Base-by-base conservation (phyloP, 2,888 invertebrate genomes). In the Aethes cnicana region DNA sequence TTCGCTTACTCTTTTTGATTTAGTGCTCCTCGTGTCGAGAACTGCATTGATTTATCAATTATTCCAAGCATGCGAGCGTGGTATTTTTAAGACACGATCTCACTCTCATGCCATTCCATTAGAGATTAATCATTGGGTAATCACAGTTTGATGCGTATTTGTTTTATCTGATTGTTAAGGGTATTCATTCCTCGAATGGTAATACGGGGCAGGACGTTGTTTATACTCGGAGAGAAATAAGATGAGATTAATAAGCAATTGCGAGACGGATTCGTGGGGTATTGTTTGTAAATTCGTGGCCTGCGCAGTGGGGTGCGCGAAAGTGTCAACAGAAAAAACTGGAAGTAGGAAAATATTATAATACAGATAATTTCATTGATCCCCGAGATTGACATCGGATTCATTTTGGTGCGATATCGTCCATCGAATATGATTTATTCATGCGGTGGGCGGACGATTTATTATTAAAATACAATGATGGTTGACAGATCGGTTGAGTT, bases 21-120 rank as follows among this genome's bases (percentile, higher is more conserved):
- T 85, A 89, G 84, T 87, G 76, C 77, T 76, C 73, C 82, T 78
- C 72, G 74, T 69, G 72, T 75, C 68, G 79, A 73, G 79, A 77
- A 76, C 75, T 84, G 84, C 84, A 85, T 84, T 89, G 87, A 88
- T 89, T 81, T 87, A 89, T 89, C 87, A 89, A 88, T 86, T 74
- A 87, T 88, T 84, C 77, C 55, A 78, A 71, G 81, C 74, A 88
- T 86, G 81, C 74, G 77, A 76, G 80, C 71, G 60, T 80, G 87
- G 85, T 81, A 87, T 88, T 84, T 79, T 81, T 72, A 74, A 81
- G 69, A 72, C 82, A 83, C 74, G 83, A 84, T 82, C 84, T 87
- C 82, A 83, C 82, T 85, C 84, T 85, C 88, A 84, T 86, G 88
- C 86, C 88, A 79, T 76, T 74, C 73, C 56, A 64, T 75, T 82